Conservation (phyloP, 2,113 vertebrate genomes). For the Amphiprion percula region DNA sequence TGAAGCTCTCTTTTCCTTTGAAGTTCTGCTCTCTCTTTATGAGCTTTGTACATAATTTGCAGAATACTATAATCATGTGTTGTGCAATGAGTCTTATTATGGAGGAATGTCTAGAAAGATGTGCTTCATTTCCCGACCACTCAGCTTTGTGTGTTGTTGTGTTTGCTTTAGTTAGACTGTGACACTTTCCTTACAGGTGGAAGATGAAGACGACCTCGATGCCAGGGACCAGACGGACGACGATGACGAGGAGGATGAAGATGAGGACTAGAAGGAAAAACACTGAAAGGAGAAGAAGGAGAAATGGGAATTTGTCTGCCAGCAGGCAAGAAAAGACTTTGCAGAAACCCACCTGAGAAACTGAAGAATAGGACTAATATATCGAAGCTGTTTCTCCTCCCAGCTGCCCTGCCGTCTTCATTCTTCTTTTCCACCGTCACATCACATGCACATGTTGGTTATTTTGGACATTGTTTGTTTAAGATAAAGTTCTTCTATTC, state of each 20-base stretch:
- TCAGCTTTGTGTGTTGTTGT: constrained; percentile 46
- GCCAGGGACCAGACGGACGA: constrained; percentile 82
- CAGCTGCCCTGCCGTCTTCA: constrained; percentile 51
- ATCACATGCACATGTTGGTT: constrained; percentile 39
- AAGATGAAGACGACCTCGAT: constrained; percentile 87
- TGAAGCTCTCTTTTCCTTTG: too few relatives aligned
- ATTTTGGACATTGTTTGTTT: constrained; percentile 37
- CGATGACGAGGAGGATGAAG: constrained; percentile 77
- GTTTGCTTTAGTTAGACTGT: constrained; percentile 73
- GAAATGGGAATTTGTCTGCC: constrained; percentile 20
- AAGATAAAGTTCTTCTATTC: constrained; percentile 8
- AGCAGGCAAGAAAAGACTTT: constrained; percentile 49
- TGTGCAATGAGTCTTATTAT: neutral
- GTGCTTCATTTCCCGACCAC: neutral
- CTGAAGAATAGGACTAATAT: constrained; percentile 61
- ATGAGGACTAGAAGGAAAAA: constrained; percentile 72
- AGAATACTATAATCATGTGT: neutral
- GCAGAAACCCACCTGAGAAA: constrained; percentile 57
- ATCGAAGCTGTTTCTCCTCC: constrained; percentile 58
- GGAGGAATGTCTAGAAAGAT: constrained; percentile 15
- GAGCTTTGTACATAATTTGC: too few relatives aligned
- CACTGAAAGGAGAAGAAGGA: constrained; percentile 47
- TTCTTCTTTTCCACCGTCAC: constrained; percentile 24
- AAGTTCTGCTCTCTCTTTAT: too few relatives aligned
- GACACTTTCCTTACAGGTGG: constrained; percentile 78